Conservation (phyloP, 2,113 vertebrate genomes). For the Macquaria australasica region DNA sequence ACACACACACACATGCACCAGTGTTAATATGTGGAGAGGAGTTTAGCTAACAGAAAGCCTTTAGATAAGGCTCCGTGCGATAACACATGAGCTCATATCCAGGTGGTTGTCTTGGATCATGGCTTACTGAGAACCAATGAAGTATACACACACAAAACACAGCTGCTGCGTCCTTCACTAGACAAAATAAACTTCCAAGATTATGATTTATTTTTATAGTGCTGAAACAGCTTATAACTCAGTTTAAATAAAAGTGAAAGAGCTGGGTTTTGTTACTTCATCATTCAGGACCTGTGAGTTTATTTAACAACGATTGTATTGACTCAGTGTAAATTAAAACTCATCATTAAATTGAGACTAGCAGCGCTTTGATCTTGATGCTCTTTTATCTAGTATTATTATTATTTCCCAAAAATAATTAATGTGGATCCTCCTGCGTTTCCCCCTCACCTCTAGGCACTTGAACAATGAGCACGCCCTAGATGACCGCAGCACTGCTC, state of each 20-base stretch:
- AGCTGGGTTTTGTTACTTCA: conserved; percentile 40
- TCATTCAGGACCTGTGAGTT: conserved; percentile 20
- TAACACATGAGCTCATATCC: conserved; percentile 85
- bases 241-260: conserved; percentile 47
- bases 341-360: conserved; percentile 5
- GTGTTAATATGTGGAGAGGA: conserved; percentile 67
- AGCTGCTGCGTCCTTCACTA: conserved; percentile 72
- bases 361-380: conserved; percentile 4
- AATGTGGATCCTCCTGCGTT: background rate
- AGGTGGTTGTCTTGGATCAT: conserved; percentile 80
- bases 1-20: conserved; percentile 27
- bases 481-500: conserved; percentile 98
- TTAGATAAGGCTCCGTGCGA: conserved; percentile 75
- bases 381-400: conserved; percentile 12
- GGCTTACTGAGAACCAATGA: conserved; percentile 73
- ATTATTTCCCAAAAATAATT: conserved; percentile 27
- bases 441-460: conserved; percentile 85
- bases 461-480: conserved; percentile 98
- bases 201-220: conserved; percentile 69
- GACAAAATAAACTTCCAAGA: conserved; percentile 77
- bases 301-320: conserved; percentile 13
- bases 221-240: conserved; percentile 55
- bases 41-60: conserved; percentile 69
- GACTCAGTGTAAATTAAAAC: conserved; percentile 1
- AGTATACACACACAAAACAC: conserved; percentile 73